Evolutionary conservation across 2,113 vertebrate species (phyloP).

Genomic region (Dryoscopus gambensis): DNA sequence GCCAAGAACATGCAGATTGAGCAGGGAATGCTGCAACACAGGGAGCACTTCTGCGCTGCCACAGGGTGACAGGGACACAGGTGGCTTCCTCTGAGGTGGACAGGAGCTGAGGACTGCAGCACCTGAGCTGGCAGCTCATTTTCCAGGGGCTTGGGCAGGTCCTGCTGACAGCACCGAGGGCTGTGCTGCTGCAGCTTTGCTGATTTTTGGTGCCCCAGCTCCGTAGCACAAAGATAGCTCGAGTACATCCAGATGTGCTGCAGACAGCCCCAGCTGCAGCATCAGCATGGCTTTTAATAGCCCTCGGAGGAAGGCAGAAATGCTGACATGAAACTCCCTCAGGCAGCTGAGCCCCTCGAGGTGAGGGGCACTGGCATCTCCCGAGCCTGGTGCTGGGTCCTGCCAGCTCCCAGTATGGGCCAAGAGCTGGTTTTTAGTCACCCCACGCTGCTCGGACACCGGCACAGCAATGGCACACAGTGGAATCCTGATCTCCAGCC

Average conservation of each 20-base stretch:
- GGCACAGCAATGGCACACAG: not conserved
- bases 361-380: not conserved
- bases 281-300: constrained; percentile 26
- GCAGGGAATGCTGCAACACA: not conserved
- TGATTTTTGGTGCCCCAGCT: not conserved
- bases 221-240: constrained; percentile 9
- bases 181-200: not conserved
- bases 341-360: not conserved
- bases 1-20: not conserved
- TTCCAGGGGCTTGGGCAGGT: not conserved
- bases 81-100: not conserved
- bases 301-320: not conserved
- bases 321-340: not conserved
- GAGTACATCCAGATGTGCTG: not conserved
- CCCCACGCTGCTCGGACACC: accelerated
- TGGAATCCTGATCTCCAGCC: not conserved
- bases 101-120: not conserved
- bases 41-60: not conserved
- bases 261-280: not conserved
- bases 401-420: not conserved
- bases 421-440: not conserved
- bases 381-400: not conserved
- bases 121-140: not conserved
- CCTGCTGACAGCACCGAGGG: not conserved
- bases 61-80: not conserved